Percentiles rank a stretch among this genome's conserved stretches.
phyloP scores from a whole-genome alignment of 2,113 vertebrate species.

The Saiga tatarica region DNA sequence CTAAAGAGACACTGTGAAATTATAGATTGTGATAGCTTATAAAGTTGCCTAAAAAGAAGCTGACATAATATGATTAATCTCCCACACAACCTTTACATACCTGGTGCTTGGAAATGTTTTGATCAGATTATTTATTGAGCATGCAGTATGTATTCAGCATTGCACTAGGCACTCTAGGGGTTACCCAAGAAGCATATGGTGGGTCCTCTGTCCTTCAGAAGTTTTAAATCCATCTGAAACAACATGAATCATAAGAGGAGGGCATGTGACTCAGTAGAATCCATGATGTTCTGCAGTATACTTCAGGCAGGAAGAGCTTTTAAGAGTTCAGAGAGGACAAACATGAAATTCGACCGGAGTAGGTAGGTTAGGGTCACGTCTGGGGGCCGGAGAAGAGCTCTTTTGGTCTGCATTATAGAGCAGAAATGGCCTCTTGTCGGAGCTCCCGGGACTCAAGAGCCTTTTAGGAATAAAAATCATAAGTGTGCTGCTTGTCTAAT shows the following conservation, averaged over 20 bases:
- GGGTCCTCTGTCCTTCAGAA: background rate
- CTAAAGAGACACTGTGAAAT: background rate
- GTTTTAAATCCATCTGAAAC: background rate
- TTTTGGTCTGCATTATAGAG: background rate
- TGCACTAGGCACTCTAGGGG: background rate
- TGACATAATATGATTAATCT: background rate
- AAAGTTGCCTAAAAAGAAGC: background rate
- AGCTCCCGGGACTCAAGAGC: slow-evolving; percentile 13
- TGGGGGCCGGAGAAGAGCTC: background rate
- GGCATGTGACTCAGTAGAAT: background rate
- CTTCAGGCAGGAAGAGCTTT: background rate
- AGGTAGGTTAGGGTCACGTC: background rate
- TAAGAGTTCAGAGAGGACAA: background rate
- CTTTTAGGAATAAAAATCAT: slow-evolving; percentile 39
- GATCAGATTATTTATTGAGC: background rate
- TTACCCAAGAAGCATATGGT: background rate
- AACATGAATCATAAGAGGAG: background rate
- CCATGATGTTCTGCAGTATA: background rate
- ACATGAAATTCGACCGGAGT: background rate
- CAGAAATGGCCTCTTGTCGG: background rate
- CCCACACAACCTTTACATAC: background rate
- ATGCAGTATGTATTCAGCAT: background rate
- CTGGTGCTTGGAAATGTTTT: background rate
- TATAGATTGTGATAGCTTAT: background rate
- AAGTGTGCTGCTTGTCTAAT: slow-evolving; percentile 50